Evolutionary conservation across 2,113 vertebrate species (phyloP), one percentile per base, ranked within the genome.

Genomic region (Datnioides undecimradiatus): DNA sequence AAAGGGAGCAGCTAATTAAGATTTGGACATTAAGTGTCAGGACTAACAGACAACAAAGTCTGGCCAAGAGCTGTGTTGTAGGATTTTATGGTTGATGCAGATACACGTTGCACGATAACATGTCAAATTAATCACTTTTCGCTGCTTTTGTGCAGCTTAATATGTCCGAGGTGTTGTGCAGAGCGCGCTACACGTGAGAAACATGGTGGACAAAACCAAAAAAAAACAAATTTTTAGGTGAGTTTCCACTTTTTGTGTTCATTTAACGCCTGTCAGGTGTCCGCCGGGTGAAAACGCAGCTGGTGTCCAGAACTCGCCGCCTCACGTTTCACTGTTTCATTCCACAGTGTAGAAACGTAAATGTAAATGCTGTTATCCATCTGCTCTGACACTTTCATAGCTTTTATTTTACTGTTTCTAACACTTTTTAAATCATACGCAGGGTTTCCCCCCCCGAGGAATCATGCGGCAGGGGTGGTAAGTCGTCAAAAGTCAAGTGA

Each of bases 251-350:
- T n/a, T n/a, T n/a, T n/a, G n/a, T n/a, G n/a, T n/a, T n/a, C 14
- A 59, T 66, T 55, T 62, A 52, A 49, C 36, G 34, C 31, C 40
- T 54, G 66, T 63, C 65, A 69, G 65, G 55, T 70, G 59, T 66
- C 19, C 23, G 48, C 63, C 52, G 51, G 45, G 41, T 48, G 31
- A 48, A 17, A 40, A 63, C 16, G 5, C 49, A 60, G 65, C 41
- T 41, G 52, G 16, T 60, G 55, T 23, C 43, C 23, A 57, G 19
- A 33, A 38, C 33, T 17, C 5, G 11, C 41, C 29, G 9, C 38
- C 52, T 45, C 17, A 7, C 34, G 41, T 12, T 21, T n/a, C n/a
- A 34, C n/a, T 5, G 4, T 58, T 67, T 34, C 36, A 27, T 13
- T 16, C 38, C 19, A 71, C 52, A 7, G 17, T 31, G 52, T 23